Evolutionary conservation across 2,113 vertebrate species (phyloP).

Genomic region (Talpa occidentalis): DNA sequence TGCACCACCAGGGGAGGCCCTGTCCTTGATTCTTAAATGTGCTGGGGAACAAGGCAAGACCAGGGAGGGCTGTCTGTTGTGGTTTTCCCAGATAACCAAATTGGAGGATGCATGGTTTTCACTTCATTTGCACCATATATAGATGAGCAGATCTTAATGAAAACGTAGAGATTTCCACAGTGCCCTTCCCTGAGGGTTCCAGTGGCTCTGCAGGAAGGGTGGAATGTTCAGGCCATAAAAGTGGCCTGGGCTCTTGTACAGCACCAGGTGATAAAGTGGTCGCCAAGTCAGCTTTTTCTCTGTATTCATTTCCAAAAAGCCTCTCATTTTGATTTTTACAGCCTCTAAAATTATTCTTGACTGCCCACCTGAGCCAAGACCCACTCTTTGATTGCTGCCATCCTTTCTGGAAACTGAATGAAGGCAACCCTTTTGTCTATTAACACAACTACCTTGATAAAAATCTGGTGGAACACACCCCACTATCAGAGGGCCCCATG

Average conservation of each 20-base stretch:
- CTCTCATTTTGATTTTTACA: conserved; percentile 33
- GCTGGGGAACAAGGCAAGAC: background rate
- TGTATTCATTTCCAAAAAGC: conserved; percentile 27
- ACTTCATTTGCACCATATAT: background rate
- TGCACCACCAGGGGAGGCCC: no score
- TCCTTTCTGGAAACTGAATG: background rate
- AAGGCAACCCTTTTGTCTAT: background rate
- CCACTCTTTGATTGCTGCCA: background rate
- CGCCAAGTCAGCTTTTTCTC: background rate
- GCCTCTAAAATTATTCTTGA: conserved; percentile 10
- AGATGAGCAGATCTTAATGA: background rate
- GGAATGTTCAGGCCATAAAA: no score
- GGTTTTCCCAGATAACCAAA: background rate
- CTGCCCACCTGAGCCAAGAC: background rate
- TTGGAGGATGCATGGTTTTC: background rate
- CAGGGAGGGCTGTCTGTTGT: rapidly evolving
- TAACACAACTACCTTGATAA: background rate
- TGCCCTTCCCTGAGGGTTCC: background rate
- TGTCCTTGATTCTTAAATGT: background rate
- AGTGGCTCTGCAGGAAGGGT: background rate
- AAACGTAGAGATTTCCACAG: background rate
- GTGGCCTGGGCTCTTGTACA: no score
- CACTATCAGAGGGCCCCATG: no score
- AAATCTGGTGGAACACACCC: background rate
- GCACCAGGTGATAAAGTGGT: background rate